phyloP scores from a whole-genome alignment of 2,888 invertebrate species.

The Dioctria rufipes region DNA sequence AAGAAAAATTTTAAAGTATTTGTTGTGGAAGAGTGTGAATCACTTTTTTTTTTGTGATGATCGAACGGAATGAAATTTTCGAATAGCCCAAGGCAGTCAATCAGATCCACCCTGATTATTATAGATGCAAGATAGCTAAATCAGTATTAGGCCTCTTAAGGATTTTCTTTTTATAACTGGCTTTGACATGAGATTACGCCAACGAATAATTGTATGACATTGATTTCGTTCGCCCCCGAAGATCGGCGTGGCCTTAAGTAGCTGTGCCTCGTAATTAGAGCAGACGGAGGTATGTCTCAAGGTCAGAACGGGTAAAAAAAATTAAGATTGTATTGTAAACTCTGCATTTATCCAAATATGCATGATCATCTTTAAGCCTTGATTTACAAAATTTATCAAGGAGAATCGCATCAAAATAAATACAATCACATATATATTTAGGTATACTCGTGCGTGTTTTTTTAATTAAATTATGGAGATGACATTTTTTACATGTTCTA shows the following conservation, averaged over 20 bases:
- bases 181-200: constrained; percentile 54
- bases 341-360: constrained; percentile 22
- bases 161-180: constrained; percentile 34
- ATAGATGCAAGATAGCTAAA: background rate
- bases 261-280: constrained; percentile 28
- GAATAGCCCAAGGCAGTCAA: constrained; percentile 1
- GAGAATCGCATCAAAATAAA: constrained; percentile 26
- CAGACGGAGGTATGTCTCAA: constrained; percentile 22
- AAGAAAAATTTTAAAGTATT: constrained; percentile 11
- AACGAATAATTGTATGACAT: constrained; percentile 46
- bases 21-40: background rate
- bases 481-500: too few relatives aligned
- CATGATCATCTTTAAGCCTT: constrained; percentile 41
- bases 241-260: constrained; percentile 9
- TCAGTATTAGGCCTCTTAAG: constrained; percentile 8
- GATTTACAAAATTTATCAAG: constrained; percentile 3
- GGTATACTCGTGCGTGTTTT: too few relatives aligned
- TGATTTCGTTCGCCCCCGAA: constrained; percentile 32
- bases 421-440: background rate
- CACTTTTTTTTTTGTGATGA: background rate
- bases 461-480: too few relatives aligned
- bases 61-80: background rate
- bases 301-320: background rate
- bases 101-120: constrained; percentile 33
- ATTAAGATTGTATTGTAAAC: constrained; percentile 17